Evolutionary conservation across 2,888 invertebrate species (phyloP), one percentile per base, ranked within the genome.

Genomic region (Leptopilina syphax): DNA sequence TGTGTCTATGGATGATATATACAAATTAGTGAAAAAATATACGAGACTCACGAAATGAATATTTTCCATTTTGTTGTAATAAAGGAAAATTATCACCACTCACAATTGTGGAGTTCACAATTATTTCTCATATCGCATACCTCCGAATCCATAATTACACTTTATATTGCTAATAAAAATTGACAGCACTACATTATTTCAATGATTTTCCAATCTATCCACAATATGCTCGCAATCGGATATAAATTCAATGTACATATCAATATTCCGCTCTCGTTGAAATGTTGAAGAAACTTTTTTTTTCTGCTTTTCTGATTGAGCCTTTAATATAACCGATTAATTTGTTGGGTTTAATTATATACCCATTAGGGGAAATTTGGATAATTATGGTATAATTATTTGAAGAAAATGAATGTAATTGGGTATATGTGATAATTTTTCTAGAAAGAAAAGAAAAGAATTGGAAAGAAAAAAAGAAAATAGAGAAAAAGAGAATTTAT

Each of bases 1-100:
- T 27, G 27, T 3, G 27, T 18, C 18, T 18, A 18, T 8, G 44
- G 44, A 44, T 6, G 44, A 70, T 70, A 13, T 54, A 27, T 27
- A 27, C 27, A 27, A 70, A 70, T 57, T 54, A 70, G 70, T 54
- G 54, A 1, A 57, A 70, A 70, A 57, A 57, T 73, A 73, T 73
- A 34, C n/a, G 34, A 73, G 34, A 73, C 57, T 73, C n/a, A 0
- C n/a, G n/a, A 27, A 10, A 13, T 34, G 27, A 8, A 34, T 27
- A 54, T 57, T 57, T 34, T 0, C 34, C n/a, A 50, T 50, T 10
- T 13, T 27, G 34, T 12, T 34, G 24, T 57, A 73, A 57, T 73
- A 57, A 34, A 34, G n/a, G 8, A 27, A 54, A 50, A 57, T 73
- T 73, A 4, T 54, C 27, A 54, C 57, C 1, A 27, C 7, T 34